These are phyloP conservation scores for Pollenia angustigena DNA, from an alignment of 2,888 invertebrate species.

Conservation along the genomic window DNA sequence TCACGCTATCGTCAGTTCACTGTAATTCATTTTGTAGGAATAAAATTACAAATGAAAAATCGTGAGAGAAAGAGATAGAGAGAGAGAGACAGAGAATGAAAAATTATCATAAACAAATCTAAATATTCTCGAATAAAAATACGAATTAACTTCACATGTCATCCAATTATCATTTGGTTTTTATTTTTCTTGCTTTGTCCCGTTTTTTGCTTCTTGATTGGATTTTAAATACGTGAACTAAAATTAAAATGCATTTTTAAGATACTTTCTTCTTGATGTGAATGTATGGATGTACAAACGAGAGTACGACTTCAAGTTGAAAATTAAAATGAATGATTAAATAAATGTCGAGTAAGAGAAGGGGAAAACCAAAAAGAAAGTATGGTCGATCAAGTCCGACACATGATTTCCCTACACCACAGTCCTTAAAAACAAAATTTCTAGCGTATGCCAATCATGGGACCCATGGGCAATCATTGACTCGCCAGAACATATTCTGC, in stretches of 20 bases:
- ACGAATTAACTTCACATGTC: conserved; percentile 71
- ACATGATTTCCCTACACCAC: too few species aligned
- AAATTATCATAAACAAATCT: conserved; percentile 43
- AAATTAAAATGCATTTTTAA: conserved; percentile 33
- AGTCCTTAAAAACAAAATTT: too few species aligned
- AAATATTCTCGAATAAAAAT: conserved; percentile 49
- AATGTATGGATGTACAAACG: background rate
- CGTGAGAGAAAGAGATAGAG: background rate
- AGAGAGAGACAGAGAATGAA: conserved; percentile 7
- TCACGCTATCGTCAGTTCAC: too few species aligned
- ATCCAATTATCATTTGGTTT: conserved; percentile 70
- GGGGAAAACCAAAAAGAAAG: too few species aligned
- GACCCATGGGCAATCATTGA: too few species aligned
- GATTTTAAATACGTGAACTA: conserved; percentile 54
- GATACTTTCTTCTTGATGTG: background rate
- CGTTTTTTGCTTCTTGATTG: conserved; percentile 46
- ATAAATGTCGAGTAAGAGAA: background rate
- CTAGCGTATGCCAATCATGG: too few species aligned
- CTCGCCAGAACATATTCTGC: too few species aligned
- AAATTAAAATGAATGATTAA: conserved; percentile 44
- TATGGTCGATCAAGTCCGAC: too few species aligned
- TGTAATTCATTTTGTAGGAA: conserved; percentile 24
- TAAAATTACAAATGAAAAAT: conserved; percentile 10
- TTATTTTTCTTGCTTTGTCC: conserved; percentile 33
- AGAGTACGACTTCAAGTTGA: conserved; percentile 22